A percentile compares a stretch with the other conserved stretches of the same genome.
Evolutionary conservation across 2,888 invertebrate genomes (phyloP).

Genomic region (Tetragonisca angustula): DNA sequence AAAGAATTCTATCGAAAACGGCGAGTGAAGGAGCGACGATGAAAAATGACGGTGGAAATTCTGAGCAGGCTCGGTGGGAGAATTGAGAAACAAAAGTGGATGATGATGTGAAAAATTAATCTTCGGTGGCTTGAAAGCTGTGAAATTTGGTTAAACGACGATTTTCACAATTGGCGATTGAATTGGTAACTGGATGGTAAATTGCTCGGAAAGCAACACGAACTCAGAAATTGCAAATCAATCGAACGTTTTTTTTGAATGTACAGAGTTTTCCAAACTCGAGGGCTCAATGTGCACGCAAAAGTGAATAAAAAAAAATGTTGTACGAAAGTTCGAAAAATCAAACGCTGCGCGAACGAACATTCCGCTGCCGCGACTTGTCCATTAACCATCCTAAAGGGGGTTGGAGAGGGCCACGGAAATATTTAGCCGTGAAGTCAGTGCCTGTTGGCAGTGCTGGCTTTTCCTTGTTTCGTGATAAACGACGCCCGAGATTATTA

Average conservation of each 20-base stretch:
- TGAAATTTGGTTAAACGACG: not conserved
- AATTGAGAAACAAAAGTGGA: not conserved
- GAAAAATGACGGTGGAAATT: not conserved
- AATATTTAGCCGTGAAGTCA: conserved; percentile 20
- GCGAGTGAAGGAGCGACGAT: not conserved
- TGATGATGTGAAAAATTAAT: not conserved
- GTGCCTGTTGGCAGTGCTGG: conserved; percentile 6
- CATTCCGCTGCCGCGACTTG: not conserved
- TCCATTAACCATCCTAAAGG: not conserved
- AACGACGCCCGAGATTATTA: conserved; percentile 14
- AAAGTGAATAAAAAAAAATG: too few relatives aligned
- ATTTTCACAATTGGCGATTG: too few relatives aligned
- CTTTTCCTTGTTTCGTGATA: conserved; percentile 28
- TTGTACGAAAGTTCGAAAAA: too few relatives aligned
- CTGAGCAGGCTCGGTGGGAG: not conserved
- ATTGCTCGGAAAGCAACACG: too few relatives aligned
- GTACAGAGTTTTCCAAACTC: too few relatives aligned
- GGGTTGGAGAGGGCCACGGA: not conserved
- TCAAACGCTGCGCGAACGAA: too few relatives aligned
- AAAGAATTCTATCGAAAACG: not conserved
- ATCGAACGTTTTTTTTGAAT: too few relatives aligned
- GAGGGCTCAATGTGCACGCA: too few relatives aligned
- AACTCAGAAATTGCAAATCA: too few relatives aligned
- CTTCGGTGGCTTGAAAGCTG: not conserved
- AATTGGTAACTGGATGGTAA: too few relatives aligned